phyloP scores from a whole-genome alignment of 2,797 vertebrate species.

The Eulemur mongoz region DNA sequence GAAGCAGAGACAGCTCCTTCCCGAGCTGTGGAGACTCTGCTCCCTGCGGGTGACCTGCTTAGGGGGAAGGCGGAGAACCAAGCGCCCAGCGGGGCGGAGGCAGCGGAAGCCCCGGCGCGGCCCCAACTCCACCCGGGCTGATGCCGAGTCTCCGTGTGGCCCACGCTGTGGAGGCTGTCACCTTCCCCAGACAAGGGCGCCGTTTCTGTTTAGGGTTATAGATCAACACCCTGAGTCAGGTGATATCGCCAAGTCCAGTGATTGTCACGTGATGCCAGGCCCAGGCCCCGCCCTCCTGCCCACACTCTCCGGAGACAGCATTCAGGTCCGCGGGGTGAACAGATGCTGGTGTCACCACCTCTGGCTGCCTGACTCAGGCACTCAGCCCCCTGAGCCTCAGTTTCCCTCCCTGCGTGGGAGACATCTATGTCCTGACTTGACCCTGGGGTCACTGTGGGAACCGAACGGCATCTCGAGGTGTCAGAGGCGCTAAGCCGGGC shows the following conservation, averaged over 20 bases:
- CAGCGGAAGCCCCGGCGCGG: accelerated
- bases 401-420: background rate
- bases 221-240: background rate
- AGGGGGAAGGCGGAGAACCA: background rate
- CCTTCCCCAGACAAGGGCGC: too few species aligned
- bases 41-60: slow-evolving; percentile 27
- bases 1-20: slow-evolving; percentile 57
- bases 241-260: background rate
- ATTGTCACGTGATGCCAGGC: background rate
- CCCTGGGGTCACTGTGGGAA: accelerated
- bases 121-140: background rate
- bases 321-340: background rate
- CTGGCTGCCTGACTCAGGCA: background rate
- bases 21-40: background rate
- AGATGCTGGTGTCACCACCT: accelerated
- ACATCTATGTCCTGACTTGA: accelerated
- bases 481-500: accelerated
- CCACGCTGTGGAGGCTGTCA: accelerated
- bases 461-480: background rate
- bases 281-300: background rate
- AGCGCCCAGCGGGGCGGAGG: accelerated
- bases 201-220: background rate
- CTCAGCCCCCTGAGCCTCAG: background rate
- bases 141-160: accelerated
- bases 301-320: accelerated